Evolutionary conservation across 2,113 vertebrate genomes (phyloP).

Genomic region (Hoplias malabaricus): DNA sequence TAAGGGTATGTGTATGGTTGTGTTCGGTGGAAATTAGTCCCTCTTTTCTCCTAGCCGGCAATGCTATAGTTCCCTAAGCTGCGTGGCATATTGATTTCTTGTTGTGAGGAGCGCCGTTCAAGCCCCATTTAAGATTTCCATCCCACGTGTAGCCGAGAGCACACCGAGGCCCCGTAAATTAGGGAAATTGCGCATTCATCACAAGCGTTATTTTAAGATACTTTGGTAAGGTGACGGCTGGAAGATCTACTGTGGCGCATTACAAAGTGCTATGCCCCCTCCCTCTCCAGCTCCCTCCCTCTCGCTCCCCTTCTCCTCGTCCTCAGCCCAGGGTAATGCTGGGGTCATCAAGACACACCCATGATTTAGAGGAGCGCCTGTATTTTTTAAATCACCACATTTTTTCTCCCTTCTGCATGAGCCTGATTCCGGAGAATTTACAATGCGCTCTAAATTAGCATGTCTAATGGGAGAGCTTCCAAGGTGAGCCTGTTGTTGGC

Average conservation of each 20-base stretch:
- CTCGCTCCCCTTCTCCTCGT: slow-evolving; percentile 11
- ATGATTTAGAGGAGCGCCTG: slow-evolving; percentile 71
- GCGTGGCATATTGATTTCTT: slow-evolving; percentile 97
- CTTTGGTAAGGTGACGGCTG: slow-evolving; percentile 82
- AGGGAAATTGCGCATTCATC: slow-evolving; percentile 99
- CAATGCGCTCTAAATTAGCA: slow-evolving; percentile 57
- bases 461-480: slow-evolving; percentile 56
- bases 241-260: slow-evolving; percentile 76
- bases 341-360: slow-evolving; percentile 78
- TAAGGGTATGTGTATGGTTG: slow-evolving; percentile 61
- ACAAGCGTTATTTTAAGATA: slow-evolving; percentile 96
- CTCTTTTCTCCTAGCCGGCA: slow-evolving; percentile 77
- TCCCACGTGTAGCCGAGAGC: slow-evolving; percentile 90
- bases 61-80: slow-evolving; percentile 81
- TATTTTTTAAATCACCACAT: slow-evolving; percentile 45
- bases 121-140: slow-evolving; percentile 99
- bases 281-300: slow-evolving; percentile 7
- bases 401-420: neutral
- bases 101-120: slow-evolving; percentile 96
- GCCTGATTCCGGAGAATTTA: slow-evolving; percentile 48
- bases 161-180: slow-evolving; percentile 91
- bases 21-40: slow-evolving; percentile 78
- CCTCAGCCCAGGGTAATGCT: slow-evolving; percentile 70
- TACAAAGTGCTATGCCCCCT: slow-evolving; percentile 59
- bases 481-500: slow-evolving; percentile 46